These are phyloP conservation scores for Meiosimyza platycephala DNA, from an alignment of 2,888 invertebrate species.

Conservation along the genomic window DNA sequence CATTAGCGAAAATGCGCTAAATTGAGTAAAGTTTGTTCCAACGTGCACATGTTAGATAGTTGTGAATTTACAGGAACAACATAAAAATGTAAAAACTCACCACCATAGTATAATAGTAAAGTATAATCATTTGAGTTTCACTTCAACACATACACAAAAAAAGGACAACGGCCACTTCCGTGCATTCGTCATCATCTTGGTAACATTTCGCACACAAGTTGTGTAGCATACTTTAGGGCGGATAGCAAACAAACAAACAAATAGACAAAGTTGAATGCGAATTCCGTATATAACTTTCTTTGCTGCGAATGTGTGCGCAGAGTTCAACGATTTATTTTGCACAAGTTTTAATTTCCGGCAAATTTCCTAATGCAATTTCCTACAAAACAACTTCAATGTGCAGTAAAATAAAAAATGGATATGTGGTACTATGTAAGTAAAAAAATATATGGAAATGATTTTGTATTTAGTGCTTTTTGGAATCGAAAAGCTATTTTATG, in stretches of 20 bases:
- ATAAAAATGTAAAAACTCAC: background rate
- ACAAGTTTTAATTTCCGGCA: slow-evolving; percentile 52
- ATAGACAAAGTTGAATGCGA: slow-evolving; percentile 10
- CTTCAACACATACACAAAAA: background rate
- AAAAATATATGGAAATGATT: too few species aligned
- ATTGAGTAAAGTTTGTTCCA: slow-evolving; percentile 40
- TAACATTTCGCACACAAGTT: background rate
- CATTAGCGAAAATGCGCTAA: slow-evolving; percentile 47
- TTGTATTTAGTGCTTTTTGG: too few species aligned
- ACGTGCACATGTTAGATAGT: background rate
- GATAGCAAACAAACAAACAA: slow-evolving; percentile 24
- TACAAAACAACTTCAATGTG: background rate
- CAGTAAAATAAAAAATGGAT: too few species aligned
- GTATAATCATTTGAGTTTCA: background rate
- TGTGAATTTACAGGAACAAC: background rate
- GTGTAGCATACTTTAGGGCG: slow-evolving; percentile 13
- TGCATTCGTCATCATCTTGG: slow-evolving; percentile 40
- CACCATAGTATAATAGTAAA: background rate
- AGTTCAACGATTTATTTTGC: slow-evolving; percentile 45
- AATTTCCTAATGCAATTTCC: slow-evolving; percentile 53
- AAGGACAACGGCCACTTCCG: slow-evolving; percentile 44
- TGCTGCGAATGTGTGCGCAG: slow-evolving; percentile 11
- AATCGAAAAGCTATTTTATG: too few species aligned
- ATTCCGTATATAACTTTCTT: slow-evolving; percentile 24
- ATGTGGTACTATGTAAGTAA: too few species aligned